A percentile compares a stretch with the other conserved stretches of the same genome.
These are phyloP conservation scores for Eupeodes latifasciatus DNA, from an alignment of 2,888 invertebrate genomes.

Conservation along the genomic window DNA sequence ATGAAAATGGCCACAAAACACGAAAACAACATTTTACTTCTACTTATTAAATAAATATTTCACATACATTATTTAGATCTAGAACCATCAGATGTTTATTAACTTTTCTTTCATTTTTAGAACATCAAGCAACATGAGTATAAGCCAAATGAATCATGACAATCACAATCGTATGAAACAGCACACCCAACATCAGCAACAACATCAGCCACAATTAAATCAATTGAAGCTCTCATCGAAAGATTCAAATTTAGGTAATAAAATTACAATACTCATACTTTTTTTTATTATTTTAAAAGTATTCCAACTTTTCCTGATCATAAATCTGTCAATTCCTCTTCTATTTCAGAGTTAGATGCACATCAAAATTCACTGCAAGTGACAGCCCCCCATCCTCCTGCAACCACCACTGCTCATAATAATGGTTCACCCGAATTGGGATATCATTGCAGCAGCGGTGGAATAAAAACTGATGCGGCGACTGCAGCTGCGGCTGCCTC, in stretches of 20 bases:
- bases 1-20: too few species aligned
- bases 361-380: conserved; percentile 78
- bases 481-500: conserved; percentile 61
- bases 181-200: conserved; percentile 77
- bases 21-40: too few species aligned
- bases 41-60: too few species aligned
- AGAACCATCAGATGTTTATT: not conserved
- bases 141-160: conserved; percentile 83
- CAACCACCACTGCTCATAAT: conserved; percentile 80
- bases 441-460: conserved; percentile 68
- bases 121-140: conserved; percentile 79
- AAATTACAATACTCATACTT: conserved; percentile 14
- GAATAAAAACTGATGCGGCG: conserved; percentile 62
- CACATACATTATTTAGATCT: too few species aligned
- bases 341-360: conserved; percentile 78
- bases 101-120: conserved; percentile 64
- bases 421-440: conserved; percentile 82
- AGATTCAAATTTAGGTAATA: conserved; percentile 78
- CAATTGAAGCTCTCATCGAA: conserved; percentile 78
- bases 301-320: conserved; percentile 33
- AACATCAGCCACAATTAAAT: conserved; percentile 66
- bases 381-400: conserved; percentile 54
- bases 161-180: conserved; percentile 83
- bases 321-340: conserved; percentile 67
- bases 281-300: not conserved